These are phyloP conservation scores for Masticophis lateralis DNA, from an alignment of 2,797 vertebrate genomes.

Conservation along the genomic window DNA sequence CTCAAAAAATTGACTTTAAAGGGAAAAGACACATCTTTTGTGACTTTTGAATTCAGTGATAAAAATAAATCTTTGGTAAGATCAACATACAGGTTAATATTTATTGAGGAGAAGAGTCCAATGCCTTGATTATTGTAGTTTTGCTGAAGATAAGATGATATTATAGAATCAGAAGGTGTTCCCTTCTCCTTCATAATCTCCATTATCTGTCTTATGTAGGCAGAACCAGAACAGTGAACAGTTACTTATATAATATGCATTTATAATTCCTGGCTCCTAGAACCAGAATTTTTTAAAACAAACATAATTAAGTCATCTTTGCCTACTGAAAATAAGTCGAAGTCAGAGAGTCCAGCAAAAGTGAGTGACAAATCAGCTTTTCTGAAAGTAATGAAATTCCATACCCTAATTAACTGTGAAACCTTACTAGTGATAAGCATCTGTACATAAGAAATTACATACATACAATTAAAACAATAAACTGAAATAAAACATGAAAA, in stretches of 20 bases:
- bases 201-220: neutral
- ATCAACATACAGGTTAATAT: neutral
- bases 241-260: conserved; percentile 54
- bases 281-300: conserved; percentile 5
- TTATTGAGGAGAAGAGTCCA: neutral
- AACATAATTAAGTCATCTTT: neutral
- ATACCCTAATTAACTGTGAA: neutral
- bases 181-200: too few relatives aligned
- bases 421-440: conserved; percentile 11
- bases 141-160: neutral
- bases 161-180: neutral
- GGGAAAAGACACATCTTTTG: neutral
- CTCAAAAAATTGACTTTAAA: neutral
- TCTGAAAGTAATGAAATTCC: neutral
- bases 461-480: conserved; percentile 42
- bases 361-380: neutral
- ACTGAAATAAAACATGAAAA: conserved; percentile 38
- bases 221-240: neutral
- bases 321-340: neutral
- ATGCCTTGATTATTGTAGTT: neutral
- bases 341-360: neutral
- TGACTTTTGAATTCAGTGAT: neutral
- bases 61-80: neutral
- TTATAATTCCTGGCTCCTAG: conserved; percentile 6
- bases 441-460: conserved; percentile 31